These are phyloP conservation scores for Petrophora chlorosata DNA, from an alignment of 2,888 invertebrate genomes.

Conservation along the genomic window DNA sequence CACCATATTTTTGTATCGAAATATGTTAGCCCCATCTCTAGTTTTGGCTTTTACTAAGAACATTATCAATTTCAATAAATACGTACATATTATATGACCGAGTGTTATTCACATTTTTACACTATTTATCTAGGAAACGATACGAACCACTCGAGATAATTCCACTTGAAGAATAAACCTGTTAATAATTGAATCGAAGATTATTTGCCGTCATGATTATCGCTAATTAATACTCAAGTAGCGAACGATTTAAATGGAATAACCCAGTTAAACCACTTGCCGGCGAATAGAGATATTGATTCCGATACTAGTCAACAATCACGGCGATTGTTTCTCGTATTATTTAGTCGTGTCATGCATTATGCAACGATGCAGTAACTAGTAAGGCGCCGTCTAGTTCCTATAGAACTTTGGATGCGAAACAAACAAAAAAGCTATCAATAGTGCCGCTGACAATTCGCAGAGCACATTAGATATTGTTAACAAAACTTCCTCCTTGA, in stretches of 20 bases:
- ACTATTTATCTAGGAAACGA: constrained; percentile 53
- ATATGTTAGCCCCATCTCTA: no score
- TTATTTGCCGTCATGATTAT: constrained; percentile 72
- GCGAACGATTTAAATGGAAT: constrained; percentile 70
- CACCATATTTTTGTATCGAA: no score
- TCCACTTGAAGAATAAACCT: constrained; percentile 63
- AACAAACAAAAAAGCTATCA: constrained; percentile 72
- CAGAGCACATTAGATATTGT: constrained; percentile 82
- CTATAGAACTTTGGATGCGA: constrained; percentile 50
- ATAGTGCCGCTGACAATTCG: constrained; percentile 71
- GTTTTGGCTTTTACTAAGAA: background rate
- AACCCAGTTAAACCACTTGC: constrained; percentile 76
- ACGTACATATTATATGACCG: background rate
- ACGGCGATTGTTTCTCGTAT: constrained; percentile 59
- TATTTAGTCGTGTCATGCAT: constrained; percentile 60
- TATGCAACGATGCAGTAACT: constrained; percentile 68
- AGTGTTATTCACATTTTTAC: constrained; percentile 36
- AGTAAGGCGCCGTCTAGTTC: constrained; percentile 67
- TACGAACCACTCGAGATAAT: constrained; percentile 60
- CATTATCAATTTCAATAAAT: background rate
- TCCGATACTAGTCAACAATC: constrained; percentile 52
- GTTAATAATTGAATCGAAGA: constrained; percentile 64
- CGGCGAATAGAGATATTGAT: constrained; percentile 57
- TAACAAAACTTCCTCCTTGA: constrained; percentile 81
- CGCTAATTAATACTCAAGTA: constrained; percentile 75